Percentiles rank a stretch among this genome's conserved stretches.
Conservation (phyloP, 2,113 vertebrate genomes). For the Calyptomena viridis region DNA sequence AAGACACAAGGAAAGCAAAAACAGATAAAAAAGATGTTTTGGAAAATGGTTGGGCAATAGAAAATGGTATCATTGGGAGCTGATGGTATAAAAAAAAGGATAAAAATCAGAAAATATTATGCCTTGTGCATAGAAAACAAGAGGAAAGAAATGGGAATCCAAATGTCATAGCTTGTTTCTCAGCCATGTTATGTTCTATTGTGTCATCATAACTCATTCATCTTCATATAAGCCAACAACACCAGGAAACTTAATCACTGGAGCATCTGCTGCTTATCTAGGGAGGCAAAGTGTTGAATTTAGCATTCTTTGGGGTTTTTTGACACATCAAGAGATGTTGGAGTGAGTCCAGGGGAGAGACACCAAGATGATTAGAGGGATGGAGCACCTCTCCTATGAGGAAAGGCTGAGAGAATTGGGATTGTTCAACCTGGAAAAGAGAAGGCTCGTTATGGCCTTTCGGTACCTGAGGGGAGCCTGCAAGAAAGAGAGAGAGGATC, state of each 20-base stretch:
- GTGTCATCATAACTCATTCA: background rate
- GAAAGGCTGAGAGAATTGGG: background rate
- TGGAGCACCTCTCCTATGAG: background rate
- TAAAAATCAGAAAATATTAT: background rate
- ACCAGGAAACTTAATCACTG: background rate
- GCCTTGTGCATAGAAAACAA: background rate
- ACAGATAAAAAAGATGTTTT: background rate
- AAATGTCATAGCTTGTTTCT: background rate
- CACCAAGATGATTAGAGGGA: background rate
- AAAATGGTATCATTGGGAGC: background rate
- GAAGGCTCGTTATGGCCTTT: background rate
- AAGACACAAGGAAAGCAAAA: background rate
- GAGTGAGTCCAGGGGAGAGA: background rate
- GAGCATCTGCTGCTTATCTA: background rate
- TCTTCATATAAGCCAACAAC: background rate
- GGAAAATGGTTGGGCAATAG: background rate
- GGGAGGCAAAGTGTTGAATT: background rate
- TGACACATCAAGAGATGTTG: background rate
- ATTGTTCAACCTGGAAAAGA: background rate
- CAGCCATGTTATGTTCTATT: background rate
- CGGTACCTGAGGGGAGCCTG: background rate
- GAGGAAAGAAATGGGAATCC: background rate
- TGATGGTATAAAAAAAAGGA: background rate
- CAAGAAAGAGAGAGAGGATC: background rate
- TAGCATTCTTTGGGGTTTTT: background rate